Conservation (phyloP, 2,888 invertebrate species). For the Zootermopsis nevadensis region DNA sequence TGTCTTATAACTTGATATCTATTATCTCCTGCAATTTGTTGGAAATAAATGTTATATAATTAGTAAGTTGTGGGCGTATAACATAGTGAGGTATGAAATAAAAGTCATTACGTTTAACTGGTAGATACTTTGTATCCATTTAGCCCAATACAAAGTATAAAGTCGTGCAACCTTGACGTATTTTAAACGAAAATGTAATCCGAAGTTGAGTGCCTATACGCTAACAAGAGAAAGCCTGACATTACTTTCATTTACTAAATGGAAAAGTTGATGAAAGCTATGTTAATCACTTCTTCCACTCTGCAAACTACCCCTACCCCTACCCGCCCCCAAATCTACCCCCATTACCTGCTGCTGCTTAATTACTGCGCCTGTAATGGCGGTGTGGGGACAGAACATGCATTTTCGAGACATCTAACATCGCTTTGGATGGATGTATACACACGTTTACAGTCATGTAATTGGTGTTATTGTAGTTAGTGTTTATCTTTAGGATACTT, state of each 20-base stretch:
- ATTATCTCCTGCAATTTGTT: neutral
- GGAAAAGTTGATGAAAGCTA: slow-evolving; percentile 27
- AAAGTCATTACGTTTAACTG: neutral
- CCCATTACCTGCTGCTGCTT: slow-evolving; percentile 1
- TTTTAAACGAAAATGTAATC: slow-evolving; percentile 4
- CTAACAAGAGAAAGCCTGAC: slow-evolving; percentile 7
- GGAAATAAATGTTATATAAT: neutral
- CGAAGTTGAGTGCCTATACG: slow-evolving; percentile 1
- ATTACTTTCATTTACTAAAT: slow-evolving; percentile 26
- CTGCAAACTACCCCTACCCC: neutral
- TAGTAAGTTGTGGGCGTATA: neutral
- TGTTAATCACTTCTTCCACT: neutral
- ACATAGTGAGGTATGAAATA: neutral
- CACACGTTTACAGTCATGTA: neutral
- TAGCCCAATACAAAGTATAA: neutral
- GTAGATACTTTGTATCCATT: neutral
- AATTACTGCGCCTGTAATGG: neutral
- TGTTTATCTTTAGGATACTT: neutral
- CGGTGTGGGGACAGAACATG: neutral
- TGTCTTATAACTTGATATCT: neutral
- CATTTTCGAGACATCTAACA: neutral
- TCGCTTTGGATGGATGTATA: neutral
- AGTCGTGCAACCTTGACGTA: slow-evolving; percentile 5
- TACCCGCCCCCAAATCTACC: neutral
- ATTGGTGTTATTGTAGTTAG: neutral